Percentiles rank a stretch among this genome's conserved stretches.
Conservation (phyloP, 2,797 vertebrate species). For the Loriculus beryllinus region DNA sequence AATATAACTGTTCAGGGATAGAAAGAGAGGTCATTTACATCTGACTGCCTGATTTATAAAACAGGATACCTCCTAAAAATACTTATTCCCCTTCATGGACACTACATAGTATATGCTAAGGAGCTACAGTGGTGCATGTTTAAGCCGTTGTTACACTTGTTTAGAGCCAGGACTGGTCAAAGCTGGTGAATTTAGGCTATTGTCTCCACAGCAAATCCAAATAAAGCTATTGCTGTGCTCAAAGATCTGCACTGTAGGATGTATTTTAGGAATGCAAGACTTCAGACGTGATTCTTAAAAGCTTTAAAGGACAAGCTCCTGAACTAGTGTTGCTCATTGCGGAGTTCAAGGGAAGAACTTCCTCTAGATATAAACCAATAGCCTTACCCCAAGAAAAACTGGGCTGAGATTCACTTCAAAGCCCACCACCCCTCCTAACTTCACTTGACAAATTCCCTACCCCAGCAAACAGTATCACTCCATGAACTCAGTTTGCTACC, state of each 20-base stretch:
- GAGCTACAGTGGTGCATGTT: background rate
- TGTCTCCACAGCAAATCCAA: background rate
- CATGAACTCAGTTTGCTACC: accelerated
- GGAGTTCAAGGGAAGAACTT: background rate
- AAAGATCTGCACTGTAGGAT: background rate
- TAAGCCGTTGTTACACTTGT: background rate
- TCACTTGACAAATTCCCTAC: background rate
- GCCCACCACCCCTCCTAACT: too few relatives aligned
- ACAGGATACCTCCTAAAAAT: background rate
- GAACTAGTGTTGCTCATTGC: accelerated
- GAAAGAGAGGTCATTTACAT: background rate
- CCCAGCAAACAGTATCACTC: background rate
- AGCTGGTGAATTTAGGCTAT: background rate
- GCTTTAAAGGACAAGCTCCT: background rate
- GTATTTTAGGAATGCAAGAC: background rate
- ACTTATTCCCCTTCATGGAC: background rate
- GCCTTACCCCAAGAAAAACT: background rate
- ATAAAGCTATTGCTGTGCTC: background rate
- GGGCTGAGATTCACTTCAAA: background rate
- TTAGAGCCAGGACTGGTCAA: background rate
- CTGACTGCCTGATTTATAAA: background rate
- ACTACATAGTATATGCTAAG: background rate
- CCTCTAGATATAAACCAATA: background rate
- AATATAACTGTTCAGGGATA: background rate
- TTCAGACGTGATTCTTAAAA: background rate